Percentiles rank a stretch among this genome's conserved stretches.
Conservation (phyloP, 92 coral and sea anemone genomes). For the Parazoanthus atlanticus region DNA sequence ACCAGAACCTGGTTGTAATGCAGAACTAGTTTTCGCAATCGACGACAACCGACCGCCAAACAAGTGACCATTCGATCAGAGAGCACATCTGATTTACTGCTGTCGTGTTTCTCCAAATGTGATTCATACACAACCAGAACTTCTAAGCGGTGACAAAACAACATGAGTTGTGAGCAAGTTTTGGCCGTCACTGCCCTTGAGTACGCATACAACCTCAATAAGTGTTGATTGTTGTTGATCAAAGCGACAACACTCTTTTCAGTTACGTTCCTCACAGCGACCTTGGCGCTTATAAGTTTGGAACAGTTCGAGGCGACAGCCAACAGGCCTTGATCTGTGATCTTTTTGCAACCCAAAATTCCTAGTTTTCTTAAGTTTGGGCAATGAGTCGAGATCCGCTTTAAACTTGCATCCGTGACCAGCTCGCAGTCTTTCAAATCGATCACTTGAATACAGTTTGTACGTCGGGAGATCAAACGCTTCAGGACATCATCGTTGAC, state of each 20-base stretch:
- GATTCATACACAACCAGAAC: constrained; percentile 89
- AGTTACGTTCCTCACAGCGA: constrained; percentile 84
- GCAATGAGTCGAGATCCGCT: constrained; percentile 71
- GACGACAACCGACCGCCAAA: constrained; percentile 82
- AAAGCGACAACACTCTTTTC: constrained; percentile 80
- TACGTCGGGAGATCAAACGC: constrained; percentile 77
- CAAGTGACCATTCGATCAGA: constrained; percentile 82
- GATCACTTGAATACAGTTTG: constrained; percentile 74
- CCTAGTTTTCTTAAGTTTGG: constrained; percentile 80
- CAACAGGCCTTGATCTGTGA: constrained; percentile 82
- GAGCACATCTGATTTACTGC: constrained; percentile 70
- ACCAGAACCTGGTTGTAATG: constrained; percentile 88
- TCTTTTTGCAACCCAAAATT: constrained; percentile 72
- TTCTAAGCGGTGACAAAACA: constrained; percentile 73
- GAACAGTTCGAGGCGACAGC: constrained; percentile 81
- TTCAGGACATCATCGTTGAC: constrained; percentile 69
- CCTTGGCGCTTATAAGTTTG: constrained; percentile 69
- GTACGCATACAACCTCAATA: constrained; percentile 77
- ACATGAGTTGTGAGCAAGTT: constrained; percentile 63
- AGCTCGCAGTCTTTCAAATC: constrained; percentile 79
- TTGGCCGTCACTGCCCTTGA: constrained; percentile 90
- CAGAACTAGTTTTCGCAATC: constrained; percentile 71
- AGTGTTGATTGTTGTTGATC: constrained; percentile 74
- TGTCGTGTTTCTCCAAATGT: constrained; percentile 77
- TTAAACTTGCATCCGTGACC: constrained; percentile 70